Evolutionary conservation across 2,888 invertebrate genomes (phyloP).

Genomic region (Drosophila subquinaria): DNA sequence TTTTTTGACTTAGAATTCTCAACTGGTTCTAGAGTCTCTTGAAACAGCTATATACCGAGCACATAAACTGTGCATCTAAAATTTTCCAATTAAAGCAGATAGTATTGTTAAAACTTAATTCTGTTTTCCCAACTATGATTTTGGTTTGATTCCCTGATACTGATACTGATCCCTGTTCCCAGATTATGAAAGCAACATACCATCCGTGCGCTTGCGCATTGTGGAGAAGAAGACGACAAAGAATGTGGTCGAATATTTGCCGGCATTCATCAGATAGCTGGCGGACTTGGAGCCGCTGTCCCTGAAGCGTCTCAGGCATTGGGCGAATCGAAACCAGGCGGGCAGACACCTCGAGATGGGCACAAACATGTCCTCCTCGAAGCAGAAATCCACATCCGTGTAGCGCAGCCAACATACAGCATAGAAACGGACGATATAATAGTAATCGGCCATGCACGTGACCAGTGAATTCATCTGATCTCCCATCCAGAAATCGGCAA

Average conservation of each 20-base stretch:
- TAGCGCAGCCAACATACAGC: constrained; percentile 78
- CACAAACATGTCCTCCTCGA: constrained; percentile 89
- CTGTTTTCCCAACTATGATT: not conserved
- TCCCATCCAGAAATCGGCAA: constrained; percentile 98
- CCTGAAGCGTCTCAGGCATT: constrained; percentile 96
- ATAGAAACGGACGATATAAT: constrained; percentile 96
- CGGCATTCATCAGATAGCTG: constrained; percentile 98
- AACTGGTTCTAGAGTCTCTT: no score
- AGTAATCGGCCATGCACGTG: constrained; percentile 95
- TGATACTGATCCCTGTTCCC: not conserved
- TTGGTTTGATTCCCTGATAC: not conserved
- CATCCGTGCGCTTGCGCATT: constrained; percentile 83
- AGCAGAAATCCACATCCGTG: constrained; percentile 77
- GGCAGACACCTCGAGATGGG: constrained; percentile 95
- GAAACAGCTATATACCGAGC: no score
- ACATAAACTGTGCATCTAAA: no score
- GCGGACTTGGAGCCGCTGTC: constrained; percentile 94
- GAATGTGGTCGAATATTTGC: constrained; percentile 98
- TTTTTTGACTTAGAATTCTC: no score
- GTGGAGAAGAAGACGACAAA: constrained; percentile 94
- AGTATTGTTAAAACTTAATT: no score
- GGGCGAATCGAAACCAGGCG: constrained; percentile 99
- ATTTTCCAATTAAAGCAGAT: no score
- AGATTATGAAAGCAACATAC: constrained; percentile 76
- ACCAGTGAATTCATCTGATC: constrained; percentile 97